Conservation (phyloP, 2,113 vertebrate species). For the Psilopsiagon aymara region DNA sequence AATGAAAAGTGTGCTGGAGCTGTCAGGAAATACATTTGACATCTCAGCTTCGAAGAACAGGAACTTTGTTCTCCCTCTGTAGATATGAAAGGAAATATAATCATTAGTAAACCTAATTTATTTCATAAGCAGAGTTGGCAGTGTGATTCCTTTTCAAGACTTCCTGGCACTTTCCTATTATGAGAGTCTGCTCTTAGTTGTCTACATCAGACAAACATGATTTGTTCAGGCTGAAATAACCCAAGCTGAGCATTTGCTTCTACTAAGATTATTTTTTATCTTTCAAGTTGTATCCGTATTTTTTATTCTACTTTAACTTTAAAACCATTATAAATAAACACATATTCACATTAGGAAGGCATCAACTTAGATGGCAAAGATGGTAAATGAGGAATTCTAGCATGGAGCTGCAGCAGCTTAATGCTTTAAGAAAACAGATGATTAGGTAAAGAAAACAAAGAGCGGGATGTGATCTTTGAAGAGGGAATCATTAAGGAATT, state of each 20-base stretch:
- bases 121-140: slow-evolving; percentile 49
- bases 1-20: slow-evolving; percentile 46
- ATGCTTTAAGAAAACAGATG: not conserved
- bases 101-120: slow-evolving; percentile 58
- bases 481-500: slow-evolving; percentile 3
- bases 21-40: slow-evolving; percentile 57
- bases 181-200: slow-evolving; percentile 25
- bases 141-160: slow-evolving; percentile 35
- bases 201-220: not conserved
- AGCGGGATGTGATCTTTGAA: not conserved
- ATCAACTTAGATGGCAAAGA: not conserved
- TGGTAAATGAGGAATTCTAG: not conserved
- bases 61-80: slow-evolving; percentile 10
- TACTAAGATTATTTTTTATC: not conserved
- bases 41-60: slow-evolving; percentile 1
- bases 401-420: not conserved
- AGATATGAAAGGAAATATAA: slow-evolving; percentile 34
- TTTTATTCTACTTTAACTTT: not conserved
- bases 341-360: not conserved
- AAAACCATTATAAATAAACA: slow-evolving; percentile 36
- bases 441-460: not conserved
- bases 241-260: slow-evolving; percentile 13
- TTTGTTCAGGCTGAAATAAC: slow-evolving; percentile 31
- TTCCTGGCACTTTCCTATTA: slow-evolving; percentile 33
- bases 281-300: not conserved